Evolutionary conservation across 64 coral and sea anemone genomes (phyloP), one percentile per base, ranked within the genome.

Genomic region (Astreopora myriophthalma): DNA sequence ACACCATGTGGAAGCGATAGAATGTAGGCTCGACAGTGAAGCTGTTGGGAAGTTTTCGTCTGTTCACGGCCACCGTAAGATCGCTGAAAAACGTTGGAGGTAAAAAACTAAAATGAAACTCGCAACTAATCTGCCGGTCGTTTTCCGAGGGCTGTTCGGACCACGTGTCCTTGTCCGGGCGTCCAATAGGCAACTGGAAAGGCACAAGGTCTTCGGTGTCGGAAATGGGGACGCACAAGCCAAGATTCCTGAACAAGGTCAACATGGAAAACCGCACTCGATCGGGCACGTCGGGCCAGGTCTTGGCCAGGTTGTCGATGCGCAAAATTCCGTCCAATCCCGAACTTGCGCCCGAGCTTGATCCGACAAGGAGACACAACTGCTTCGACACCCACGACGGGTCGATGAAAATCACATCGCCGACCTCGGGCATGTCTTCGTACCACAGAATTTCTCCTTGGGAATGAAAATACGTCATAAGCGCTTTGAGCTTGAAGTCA

Each of bases 381-480:
- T 92, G 78, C 32, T 93, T 88, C 6, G 92, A 92, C 65, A 97
- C 49, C 95, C 95, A 97, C 25, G 85, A 84, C 1, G 95, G 95
- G 19, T 91, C 93, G 29, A 97, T 88, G 39, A 97, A 89, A n/a
- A 97, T 92, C 3, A 91, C 37, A 61, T 97, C 95, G 10, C 62
- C 72, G 24, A 97, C 32, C 14, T 83, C 95, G 0, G 95, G 92
- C 67, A 97, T 86, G 26, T 97, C 95, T 75, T 93, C 92, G 70
- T 85, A 97, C 95, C 95, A 97, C 28, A 97, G 65, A 39, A 97
- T 94, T 58, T 97, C 95, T 48, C 95, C 95, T 69, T 97, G 95
- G 11, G 78, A 94, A 51, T 97, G 95, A 69, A 97, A 97, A 48
- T 97, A 97, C 25, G 74, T 77, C 91, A 97, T 89, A 77, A 97